Evolutionary conservation across 2,888 invertebrate species (phyloP).

Genomic region (Bugulina stolonifera): DNA sequence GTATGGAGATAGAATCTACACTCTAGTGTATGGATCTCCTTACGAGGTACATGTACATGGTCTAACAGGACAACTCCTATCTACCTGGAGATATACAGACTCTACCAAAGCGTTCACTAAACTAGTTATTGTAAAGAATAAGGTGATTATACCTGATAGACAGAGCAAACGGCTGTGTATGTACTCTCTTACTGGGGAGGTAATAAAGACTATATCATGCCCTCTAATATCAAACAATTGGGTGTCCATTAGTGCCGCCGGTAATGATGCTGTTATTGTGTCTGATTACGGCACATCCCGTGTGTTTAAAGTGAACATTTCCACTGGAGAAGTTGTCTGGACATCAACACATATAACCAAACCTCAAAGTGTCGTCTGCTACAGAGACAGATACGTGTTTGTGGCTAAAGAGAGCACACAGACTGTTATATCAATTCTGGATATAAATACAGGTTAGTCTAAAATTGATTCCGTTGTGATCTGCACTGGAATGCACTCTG

Average conservation of each 20-base stretch:
- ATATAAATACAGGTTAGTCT: conserved; percentile 19
- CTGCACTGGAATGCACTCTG: too few species aligned
- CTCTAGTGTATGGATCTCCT: not conserved
- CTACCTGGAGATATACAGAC: not conserved
- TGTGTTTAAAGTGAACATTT: not conserved
- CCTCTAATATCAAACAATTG: not conserved
- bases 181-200: not conserved
- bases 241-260: not conserved
- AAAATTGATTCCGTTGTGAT: too few species aligned
- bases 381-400: not conserved
- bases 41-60: not conserved
- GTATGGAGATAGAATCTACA: not conserved
- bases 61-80: not conserved
- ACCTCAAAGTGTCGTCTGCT: not conserved
- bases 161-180: not conserved
- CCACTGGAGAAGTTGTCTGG: not conserved
- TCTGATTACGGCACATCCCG: not conserved
- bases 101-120: not conserved
- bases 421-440: not conserved
- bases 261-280: not conserved
- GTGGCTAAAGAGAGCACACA: not conserved
- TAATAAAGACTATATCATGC: not conserved
- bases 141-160: conserved; percentile 4
- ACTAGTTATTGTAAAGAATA: not conserved
- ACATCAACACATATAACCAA: not conserved